phyloP scores from a whole-genome alignment of 2,113 vertebrate genomes.

The Ramphastos sulfuratus region DNA sequence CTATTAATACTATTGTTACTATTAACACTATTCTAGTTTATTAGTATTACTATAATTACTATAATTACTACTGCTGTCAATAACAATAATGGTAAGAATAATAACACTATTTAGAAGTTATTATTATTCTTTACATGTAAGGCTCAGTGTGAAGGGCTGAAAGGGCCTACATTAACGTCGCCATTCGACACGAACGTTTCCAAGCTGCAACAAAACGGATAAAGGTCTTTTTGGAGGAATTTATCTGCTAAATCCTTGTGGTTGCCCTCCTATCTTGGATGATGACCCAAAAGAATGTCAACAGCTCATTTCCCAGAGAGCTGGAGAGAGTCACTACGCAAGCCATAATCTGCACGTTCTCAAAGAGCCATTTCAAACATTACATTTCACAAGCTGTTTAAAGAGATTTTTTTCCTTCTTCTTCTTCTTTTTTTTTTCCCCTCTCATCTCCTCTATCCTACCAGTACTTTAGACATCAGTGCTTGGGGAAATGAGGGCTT shows the following conservation, averaged over 20 bases:
- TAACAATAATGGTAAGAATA: no score
- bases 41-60: no score
- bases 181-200: constrained; percentile 78
- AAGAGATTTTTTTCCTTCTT: constrained; percentile 55
- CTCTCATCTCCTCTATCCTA: constrained; percentile 72
- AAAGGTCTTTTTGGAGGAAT: constrained; percentile 83
- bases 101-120: neutral
- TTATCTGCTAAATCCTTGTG: constrained; percentile 89
- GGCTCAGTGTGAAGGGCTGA: constrained; percentile 77
- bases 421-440: rapidly evolving
- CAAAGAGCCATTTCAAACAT: constrained; percentile 83
- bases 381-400: constrained; percentile 81
- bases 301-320: constrained; percentile 90
- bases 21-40: no score
- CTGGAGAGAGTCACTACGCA: constrained; percentile 76
- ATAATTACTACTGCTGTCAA: constrained; percentile 56
- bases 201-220: constrained; percentile 81
- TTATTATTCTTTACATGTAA: constrained; percentile 44
- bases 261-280: constrained; percentile 84
- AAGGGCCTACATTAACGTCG: constrained; percentile 76
- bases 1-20: no score
- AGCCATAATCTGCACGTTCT: constrained; percentile 83
- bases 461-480: constrained; percentile 67
- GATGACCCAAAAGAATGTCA: constrained; percentile 93
- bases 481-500: constrained; percentile 62